Conservation (phyloP, 2,797 vertebrate species). For the Chaenodraco wilsoni region DNA sequence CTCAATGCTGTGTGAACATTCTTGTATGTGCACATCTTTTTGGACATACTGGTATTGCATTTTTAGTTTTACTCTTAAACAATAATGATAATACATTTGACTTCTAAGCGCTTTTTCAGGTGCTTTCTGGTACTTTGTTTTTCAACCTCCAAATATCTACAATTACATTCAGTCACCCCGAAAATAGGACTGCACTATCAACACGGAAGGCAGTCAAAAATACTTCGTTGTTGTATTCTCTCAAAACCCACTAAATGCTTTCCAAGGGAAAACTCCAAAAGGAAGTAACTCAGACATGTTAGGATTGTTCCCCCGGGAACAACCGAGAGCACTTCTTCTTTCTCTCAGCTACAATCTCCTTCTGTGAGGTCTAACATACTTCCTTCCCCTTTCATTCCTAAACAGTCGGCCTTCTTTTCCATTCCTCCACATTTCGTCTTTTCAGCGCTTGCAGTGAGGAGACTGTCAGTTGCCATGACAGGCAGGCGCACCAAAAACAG, state of each 20-base stretch:
- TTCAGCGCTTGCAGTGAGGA: slow-evolving; percentile 41
- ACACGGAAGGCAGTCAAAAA: not conserved
- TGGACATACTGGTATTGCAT: too few relatives aligned
- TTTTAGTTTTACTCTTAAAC: too few relatives aligned
- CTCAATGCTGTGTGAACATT: too few relatives aligned
- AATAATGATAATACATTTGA: too few relatives aligned
- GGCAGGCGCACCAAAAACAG: slow-evolving; percentile 49
- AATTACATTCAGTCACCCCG: not conserved
- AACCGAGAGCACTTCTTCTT: slow-evolving; percentile 30
- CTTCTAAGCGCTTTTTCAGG: too few relatives aligned
- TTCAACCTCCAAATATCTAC: not conserved
- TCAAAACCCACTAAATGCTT: slow-evolving; percentile 16
- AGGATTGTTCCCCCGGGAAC: slow-evolving; percentile 58
- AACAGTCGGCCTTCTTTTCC: slow-evolving; percentile 61
- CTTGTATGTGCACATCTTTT: too few relatives aligned
- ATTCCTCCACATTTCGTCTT: slow-evolving; percentile 62
- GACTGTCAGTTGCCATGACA: slow-evolving; percentile 71
- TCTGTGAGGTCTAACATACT: slow-evolving; percentile 68
- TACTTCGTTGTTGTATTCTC: slow-evolving; percentile 14
- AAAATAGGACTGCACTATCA: not conserved
- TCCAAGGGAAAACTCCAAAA: not conserved
- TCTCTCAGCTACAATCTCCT: slow-evolving; percentile 51
- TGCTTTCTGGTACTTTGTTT: not conserved
- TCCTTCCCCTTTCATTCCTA: slow-evolving; percentile 63
- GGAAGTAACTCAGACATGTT: slow-evolving; percentile 40